phyloP scores from a whole-genome alignment of 2,113 vertebrate genomes.

The Brachypodius melanocephalos region DNA sequence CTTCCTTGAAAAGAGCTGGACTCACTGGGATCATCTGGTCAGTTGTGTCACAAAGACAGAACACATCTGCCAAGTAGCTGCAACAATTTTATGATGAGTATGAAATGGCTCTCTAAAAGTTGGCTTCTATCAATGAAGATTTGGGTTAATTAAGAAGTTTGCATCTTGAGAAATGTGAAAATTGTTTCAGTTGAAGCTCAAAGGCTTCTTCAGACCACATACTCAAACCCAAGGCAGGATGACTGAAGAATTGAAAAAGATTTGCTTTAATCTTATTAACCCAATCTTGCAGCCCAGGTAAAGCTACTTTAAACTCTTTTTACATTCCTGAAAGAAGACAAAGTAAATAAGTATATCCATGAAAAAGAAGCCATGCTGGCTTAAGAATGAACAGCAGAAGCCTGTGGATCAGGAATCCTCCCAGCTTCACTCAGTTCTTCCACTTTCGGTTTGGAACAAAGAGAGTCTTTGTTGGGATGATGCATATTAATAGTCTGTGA shows the following conservation, averaged over 20 bases:
- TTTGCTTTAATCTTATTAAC: constrained; percentile 66
- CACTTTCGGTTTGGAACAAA: background rate
- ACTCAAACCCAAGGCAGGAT: constrained; percentile 11
- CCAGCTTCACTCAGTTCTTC: background rate
- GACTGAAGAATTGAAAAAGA: constrained; percentile 37
- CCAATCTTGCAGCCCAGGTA: constrained; percentile 53
- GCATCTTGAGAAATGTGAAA: background rate
- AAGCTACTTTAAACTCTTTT: constrained; percentile 67
- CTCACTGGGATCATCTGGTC: background rate
- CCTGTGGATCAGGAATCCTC: background rate
- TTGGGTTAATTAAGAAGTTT: constrained; percentile 19
- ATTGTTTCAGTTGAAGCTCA: background rate
- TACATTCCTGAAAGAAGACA: constrained; percentile 63
- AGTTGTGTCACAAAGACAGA: background rate
- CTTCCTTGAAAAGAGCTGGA: background rate
- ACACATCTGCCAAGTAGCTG: background rate
- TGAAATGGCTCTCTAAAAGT: background rate
- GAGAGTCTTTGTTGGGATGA: constrained; percentile 16
- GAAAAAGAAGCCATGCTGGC: constrained; percentile 7
- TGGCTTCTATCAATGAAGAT: background rate
- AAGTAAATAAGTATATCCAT: constrained; percentile 58
- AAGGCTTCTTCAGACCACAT: background rate
- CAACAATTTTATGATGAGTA: background rate
- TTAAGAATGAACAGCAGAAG: constrained; percentile 26
- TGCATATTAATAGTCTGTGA: constrained; percentile 21